These are phyloP conservation scores for Centropus bengalensis DNA, from an alignment of 2,113 vertebrate genomes.

Conservation along the genomic window DNA sequence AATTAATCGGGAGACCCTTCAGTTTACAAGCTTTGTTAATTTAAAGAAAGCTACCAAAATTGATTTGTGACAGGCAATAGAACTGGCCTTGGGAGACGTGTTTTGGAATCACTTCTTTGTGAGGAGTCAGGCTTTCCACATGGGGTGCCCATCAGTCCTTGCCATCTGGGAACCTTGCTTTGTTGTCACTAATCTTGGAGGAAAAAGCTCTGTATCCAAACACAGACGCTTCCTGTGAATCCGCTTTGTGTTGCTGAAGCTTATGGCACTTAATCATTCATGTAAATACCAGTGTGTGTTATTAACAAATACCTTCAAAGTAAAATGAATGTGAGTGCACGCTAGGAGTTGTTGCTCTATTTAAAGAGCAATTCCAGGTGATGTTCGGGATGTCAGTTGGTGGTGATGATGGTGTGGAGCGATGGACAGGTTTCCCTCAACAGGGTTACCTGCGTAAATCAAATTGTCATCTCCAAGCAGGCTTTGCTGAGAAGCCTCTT, in stretches of 20 bases:
- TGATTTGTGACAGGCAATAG: neutral
- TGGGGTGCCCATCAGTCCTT: neutral
- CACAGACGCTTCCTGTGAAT: neutral
- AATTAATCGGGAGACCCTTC: neutral
- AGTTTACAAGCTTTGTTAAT: neutral
- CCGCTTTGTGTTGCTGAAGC: neutral
- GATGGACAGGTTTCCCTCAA: neutral
- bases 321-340: neutral
- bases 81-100: rapidly evolving
- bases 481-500: neutral
- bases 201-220: neutral
- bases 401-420: neutral
- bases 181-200: neutral
- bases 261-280: neutral
- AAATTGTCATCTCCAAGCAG: neutral
- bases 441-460: neutral
- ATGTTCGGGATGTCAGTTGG: neutral
- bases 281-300: neutral
- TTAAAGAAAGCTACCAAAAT: neutral
- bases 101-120: neutral
- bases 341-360: neutral
- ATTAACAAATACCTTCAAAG: neutral
- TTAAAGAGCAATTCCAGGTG: neutral
- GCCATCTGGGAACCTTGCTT: neutral
- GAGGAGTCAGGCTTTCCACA: neutral